These are phyloP conservation scores for Chelonus formosanus DNA, from an alignment of 2,888 invertebrate species.

Conservation along the genomic window DNA sequence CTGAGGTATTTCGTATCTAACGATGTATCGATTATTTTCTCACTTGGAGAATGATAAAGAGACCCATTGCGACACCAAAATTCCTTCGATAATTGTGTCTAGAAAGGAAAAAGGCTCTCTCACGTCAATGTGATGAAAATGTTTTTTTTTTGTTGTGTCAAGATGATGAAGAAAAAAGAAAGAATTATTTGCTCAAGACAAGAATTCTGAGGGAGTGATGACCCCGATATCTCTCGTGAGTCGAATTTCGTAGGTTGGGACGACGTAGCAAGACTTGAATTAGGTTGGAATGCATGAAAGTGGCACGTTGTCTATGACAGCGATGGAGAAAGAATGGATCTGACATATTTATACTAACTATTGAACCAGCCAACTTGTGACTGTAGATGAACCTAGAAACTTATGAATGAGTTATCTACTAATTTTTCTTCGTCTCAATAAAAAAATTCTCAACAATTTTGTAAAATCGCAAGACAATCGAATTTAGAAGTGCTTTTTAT, in stretches of 20 bases:
- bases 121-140: slow-evolving; percentile 8
- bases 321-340: slow-evolving; percentile 23
- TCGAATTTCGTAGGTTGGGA: slow-evolving; percentile 31
- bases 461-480: no score
- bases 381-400: background rate
- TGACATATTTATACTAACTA: slow-evolving; percentile 35
- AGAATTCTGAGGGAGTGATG: slow-evolving; percentile 34
- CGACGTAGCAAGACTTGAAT: slow-evolving; percentile 39
- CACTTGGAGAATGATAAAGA: background rate
- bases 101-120: background rate
- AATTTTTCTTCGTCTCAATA: no score
- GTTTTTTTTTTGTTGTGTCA: slow-evolving; percentile 11
- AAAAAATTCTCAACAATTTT: no score
- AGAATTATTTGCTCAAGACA: slow-evolving; percentile 31
- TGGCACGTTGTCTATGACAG: slow-evolving; percentile 32
- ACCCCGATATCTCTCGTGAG: slow-evolving; percentile 34
- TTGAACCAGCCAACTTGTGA: slow-evolving; percentile 28
- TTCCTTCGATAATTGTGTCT: slow-evolving; percentile 30
- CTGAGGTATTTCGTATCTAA: slow-evolving; percentile 1
- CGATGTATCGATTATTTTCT: slow-evolving; percentile 10
- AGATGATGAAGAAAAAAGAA: slow-evolving; percentile 10
- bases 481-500: no score
- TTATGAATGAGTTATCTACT: no score
- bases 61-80: slow-evolving; percentile 37
- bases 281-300: slow-evolving; percentile 59